Evolutionary conservation across 2,797 vertebrate species (phyloP).

Genomic region (Sarcophilus harrisii): DNA sequence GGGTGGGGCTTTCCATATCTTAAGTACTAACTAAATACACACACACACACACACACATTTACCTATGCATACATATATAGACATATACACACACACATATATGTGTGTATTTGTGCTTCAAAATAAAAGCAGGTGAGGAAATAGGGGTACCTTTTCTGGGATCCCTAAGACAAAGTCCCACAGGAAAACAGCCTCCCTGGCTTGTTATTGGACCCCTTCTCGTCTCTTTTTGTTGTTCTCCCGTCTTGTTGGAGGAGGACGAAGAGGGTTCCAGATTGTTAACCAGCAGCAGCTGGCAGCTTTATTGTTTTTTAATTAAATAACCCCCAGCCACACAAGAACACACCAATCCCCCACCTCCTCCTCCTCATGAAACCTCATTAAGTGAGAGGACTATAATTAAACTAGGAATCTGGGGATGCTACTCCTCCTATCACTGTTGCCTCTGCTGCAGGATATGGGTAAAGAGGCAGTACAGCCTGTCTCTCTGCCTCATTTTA

Average conservation of each 20-base stretch:
- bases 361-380: conserved; percentile 81
- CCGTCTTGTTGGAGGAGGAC: conserved; percentile 67
- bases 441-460: conserved; percentile 52
- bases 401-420: conserved; percentile 81
- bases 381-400: conserved; percentile 84
- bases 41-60: no score
- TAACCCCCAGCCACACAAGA: conserved; percentile 78
- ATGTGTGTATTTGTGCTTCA: not conserved
- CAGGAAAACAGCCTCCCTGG: conserved; percentile 28
- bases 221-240: conserved; percentile 31
- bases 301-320: conserved; percentile 89
- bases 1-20: not conserved
- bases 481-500: not conserved
- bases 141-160: not conserved
- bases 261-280: conserved; percentile 78
- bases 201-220: conserved; percentile 45
- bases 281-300: conserved; percentile 83
- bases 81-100: no score
- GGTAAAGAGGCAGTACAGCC: conserved; percentile 56
- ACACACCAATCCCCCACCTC: conserved; percentile 70
- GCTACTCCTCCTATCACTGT: conserved; percentile 69
- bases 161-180: conserved; percentile 12
- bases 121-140: conserved; percentile 43
- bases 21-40: no score
- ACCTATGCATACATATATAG: no score